Conservation (phyloP, 1,140 invertebrate species). For the Drosophila ambigua region DNA sequence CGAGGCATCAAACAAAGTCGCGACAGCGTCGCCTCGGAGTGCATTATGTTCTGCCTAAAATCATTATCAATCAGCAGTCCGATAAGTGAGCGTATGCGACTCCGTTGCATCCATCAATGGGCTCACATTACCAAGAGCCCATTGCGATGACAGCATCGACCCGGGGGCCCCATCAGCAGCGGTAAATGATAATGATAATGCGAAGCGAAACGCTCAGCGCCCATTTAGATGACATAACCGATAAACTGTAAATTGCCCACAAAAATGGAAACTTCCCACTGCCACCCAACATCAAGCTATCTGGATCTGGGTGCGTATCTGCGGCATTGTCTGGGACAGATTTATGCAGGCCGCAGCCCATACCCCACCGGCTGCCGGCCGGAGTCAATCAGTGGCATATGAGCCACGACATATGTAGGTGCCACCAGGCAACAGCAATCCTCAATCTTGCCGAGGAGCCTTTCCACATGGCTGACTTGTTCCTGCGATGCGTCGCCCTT, state of each 20-base stretch:
- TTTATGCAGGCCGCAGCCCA: conserved; percentile 31
- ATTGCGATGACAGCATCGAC: not conserved
- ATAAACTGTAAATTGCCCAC: conserved; percentile 77
- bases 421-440: not conserved
- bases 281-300: conserved; percentile 56
- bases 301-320: conserved; percentile 41
- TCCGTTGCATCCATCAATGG: not conserved
- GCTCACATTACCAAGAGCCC: not conserved
- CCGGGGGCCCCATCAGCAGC: conserved; percentile 31
- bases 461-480: conserved; percentile 71
- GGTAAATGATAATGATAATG: conserved; percentile 80
- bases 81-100: not conserved
- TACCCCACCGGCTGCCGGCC: not conserved
- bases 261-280: conserved; percentile 58
- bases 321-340: conserved; percentile 54
- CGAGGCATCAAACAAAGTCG: conserved; percentile 16
- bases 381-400: conserved; percentile 72
- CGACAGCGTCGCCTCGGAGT: conserved; percentile 35
- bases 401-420: conserved; percentile 26
- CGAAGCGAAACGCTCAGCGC: conserved; percentile 64
- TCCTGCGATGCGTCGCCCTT: conserved; percentile 26
- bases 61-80: conserved; percentile 49
- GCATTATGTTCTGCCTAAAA: conserved; percentile 62
- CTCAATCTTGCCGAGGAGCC: not conserved
- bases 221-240: conserved; percentile 79